Evolutionary conservation across 1,140 invertebrate species (phyloP).

Genomic region (Tribolium castaneum): DNA sequence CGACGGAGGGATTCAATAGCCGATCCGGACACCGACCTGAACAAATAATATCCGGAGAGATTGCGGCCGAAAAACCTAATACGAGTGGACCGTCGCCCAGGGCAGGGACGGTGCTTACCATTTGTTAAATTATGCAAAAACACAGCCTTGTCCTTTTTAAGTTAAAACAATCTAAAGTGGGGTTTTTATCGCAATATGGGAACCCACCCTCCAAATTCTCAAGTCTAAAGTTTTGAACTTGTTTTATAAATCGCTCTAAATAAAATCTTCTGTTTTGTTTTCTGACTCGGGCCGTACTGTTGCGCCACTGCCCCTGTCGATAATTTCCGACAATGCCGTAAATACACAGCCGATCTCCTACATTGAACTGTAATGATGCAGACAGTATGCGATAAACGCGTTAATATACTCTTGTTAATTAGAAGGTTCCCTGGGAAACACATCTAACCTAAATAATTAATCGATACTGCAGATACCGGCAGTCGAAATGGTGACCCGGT

Average conservation of each 20-base stretch:
- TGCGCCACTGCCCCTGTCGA: background rate
- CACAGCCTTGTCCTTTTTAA: no score
- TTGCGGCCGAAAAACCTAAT: constrained; percentile 1
- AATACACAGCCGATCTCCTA: background rate
- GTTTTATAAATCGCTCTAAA: no score
- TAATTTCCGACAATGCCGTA: background rate
- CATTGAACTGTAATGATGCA: background rate
- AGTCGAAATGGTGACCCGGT: background rate
- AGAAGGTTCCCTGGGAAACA: background rate
- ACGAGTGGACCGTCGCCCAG: background rate
- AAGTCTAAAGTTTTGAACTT: no score
- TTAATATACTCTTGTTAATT: background rate
- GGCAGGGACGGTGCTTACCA: background rate
- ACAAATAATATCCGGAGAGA: constrained; percentile 19
- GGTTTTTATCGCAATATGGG: no score
- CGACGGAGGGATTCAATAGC: background rate
- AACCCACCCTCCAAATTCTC: no score
- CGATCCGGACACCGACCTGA: background rate
- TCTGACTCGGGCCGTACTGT: no score
- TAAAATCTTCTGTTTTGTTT: no score
- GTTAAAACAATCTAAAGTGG: no score
- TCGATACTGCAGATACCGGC: background rate
- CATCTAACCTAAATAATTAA: background rate
- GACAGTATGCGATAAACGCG: background rate
- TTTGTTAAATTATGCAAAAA: no score